Base-by-base conservation (phyloP, 2,113 vertebrate genomes). In the Nipponia nippon region DNA sequence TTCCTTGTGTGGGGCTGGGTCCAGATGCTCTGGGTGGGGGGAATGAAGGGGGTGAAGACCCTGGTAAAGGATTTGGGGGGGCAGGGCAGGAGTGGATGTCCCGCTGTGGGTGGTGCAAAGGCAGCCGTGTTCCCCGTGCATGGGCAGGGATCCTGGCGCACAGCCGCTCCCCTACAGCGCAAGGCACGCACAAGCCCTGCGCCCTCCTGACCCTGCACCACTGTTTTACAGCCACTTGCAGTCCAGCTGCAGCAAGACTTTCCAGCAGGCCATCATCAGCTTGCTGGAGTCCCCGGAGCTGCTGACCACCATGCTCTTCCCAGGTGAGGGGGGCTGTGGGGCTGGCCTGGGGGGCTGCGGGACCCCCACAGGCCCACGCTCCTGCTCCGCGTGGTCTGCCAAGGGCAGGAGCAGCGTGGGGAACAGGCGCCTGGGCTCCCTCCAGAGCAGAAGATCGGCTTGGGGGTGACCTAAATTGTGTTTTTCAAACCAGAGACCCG, bases 271-370 rank as follows among this genome's bases (percentile, higher is more conserved):
- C 93, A 96, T 99, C 97, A 98, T 98, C 53, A 99, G 99, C 95
- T 97, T 99, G 97, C 96, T 99, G 97, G 99, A 98, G 96, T 98
- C 98, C 59, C 98, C 99, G 4, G 99, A 99, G 96, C 98, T 98
- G 26, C 98, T 99, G 63, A 99, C 98, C 81, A 99, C 99, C 44
- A 99, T 99, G 98, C 97, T 99, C 66, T 98, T 99, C 88, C 99
- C 99, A 98, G 99, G 99, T 99, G 92, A 50, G 98, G 67, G 22
- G 55, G 30, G 44, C 17, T 0, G 1, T 23, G 65, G 66, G 63
- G 16, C 8, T 1, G 9, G 16, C 7, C 1, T 6, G 27, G 25
- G 8, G 7, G 40, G 47, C 53, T 55, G n/a, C 0, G 2, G 40
- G 47, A 23, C 10, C 32, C 49, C 44, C n/a, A 2, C 38, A 7